Base-by-base conservation (phyloP, 2,888 invertebrate genomes). In the Amiota minor region DNA sequence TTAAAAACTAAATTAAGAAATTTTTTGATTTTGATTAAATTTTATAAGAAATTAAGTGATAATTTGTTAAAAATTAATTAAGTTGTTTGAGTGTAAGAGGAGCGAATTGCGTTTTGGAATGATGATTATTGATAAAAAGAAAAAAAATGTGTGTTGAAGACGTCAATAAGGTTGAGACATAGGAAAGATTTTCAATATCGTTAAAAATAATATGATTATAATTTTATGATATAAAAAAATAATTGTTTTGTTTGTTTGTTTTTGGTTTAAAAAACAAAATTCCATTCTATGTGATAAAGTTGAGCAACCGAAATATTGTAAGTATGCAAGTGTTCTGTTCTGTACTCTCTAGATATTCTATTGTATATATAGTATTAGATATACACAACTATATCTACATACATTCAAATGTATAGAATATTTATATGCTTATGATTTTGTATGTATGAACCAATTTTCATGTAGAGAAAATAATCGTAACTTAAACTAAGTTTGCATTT, bases 151-250 rank as follows among this genome's bases (percentile, higher is more conserved):
- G 16, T 70, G 46, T n/a, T 47, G 59, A 23, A 73, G 59, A 67
- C 62, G 72, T 74, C 35, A 35, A n/a, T n/a, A n/a, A n/a, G n/a
- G n/a, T 35, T 6, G 35, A 78, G 80, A 80, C 80, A 84, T 76
- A 82, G 85, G 83, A 85, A 83, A 84, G 80, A 81, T 78, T 83
- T 81, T 81, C 80, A 77, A 76, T 78, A 78, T 72, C 73, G 78
- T 81, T 79, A 65, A 64, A 45, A 71, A n/a, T 45, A 46, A 47
- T 55, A 56, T 10, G n/a, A 16, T 23, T 16, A 53, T 20, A 67
- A 47, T 64, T 64, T 23, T 49, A 49, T 67, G 16, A 23, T 53
- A 68, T 20, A 6, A 20, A 23, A 72, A 64, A 49, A 55, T 45
- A 59, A 62, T 16, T 16, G 47, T 47, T 55, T 55, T 67, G 46